Evolutionary conservation across 2,797 vertebrate genomes (phyloP).

Genomic region (Zalophus californianus): DNA sequence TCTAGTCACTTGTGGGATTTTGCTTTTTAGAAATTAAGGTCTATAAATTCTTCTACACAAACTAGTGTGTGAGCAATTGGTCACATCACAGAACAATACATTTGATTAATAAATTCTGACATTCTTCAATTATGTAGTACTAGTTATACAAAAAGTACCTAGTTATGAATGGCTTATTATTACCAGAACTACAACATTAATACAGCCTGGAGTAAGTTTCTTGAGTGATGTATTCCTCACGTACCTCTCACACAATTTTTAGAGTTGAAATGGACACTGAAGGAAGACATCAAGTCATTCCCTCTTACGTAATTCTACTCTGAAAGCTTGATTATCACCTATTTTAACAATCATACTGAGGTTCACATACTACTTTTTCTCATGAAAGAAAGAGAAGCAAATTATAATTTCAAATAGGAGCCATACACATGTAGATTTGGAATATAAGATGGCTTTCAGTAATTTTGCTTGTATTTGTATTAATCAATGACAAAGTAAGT

Average conservation of each 20-base stretch:
- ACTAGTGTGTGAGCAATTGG: constrained; percentile 43
- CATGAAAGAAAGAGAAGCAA: constrained; percentile 18
- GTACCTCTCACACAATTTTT: constrained; percentile 24
- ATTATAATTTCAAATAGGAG: constrained; percentile 25
- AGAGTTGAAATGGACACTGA: constrained; percentile 39
- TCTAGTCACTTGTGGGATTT: constrained; percentile 48
- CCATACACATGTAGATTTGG: background rate
- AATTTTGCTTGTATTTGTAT: constrained; percentile 43
- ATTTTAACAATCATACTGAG: constrained; percentile 32
- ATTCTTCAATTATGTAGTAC: constrained; percentile 26
- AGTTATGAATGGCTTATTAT: constrained; percentile 22
- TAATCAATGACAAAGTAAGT: constrained; percentile 39
- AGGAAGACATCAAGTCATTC: background rate
- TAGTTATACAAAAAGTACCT: constrained; percentile 39
- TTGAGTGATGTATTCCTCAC: constrained; percentile 14
- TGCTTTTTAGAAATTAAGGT: constrained; percentile 55
- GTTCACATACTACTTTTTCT: constrained; percentile 37
- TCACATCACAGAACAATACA: constrained; percentile 49
- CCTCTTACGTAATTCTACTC: background rate
- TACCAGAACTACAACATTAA: background rate
- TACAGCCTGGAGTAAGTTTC: constrained; percentile 6
- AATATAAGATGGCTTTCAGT: constrained; percentile 37
- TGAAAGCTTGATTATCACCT: constrained; percentile 11
- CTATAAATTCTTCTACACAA: constrained; percentile 56
- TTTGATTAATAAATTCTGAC: constrained; percentile 43